Conservation (phyloP, 2,797 vertebrate species). For the Buphagus erythrorhynchus region DNA sequence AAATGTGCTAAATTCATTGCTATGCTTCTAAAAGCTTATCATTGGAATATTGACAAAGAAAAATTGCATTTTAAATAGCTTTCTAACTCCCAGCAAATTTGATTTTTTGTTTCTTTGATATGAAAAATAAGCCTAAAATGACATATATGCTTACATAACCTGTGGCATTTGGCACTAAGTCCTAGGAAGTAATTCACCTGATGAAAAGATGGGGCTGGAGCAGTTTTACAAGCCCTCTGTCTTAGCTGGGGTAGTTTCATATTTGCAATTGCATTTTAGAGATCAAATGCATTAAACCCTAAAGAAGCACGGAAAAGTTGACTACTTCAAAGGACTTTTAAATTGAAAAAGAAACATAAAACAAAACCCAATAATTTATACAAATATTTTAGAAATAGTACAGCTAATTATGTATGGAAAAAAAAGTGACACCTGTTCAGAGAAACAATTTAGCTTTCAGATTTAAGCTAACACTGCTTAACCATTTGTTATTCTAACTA, state of each 20-base stretch:
- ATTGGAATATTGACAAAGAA: neutral
- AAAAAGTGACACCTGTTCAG: slow-evolving; percentile 21
- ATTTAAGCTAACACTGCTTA: slow-evolving; percentile 1
- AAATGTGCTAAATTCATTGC: neutral
- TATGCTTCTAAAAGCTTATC: neutral
- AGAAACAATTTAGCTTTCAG: slow-evolving; percentile 27
- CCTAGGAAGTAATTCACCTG: neutral
- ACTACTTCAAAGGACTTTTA: slow-evolving; percentile 47
- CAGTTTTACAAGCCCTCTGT: neutral
- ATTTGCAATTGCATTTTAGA: slow-evolving; percentile 29
- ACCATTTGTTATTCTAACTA: slow-evolving; percentile 51
- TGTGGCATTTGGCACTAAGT: neutral
- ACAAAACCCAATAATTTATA: slow-evolving; percentile 26
- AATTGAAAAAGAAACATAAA: slow-evolving; percentile 53
- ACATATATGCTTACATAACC: neutral
- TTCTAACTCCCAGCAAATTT: neutral
- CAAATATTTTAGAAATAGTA: neutral
- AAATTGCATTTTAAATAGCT: neutral
- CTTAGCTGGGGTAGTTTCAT: neutral
- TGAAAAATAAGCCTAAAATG: neutral
- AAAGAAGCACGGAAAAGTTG: neutral
- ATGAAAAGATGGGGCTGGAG: neutral
- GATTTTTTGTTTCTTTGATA: neutral
- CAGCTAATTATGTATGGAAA: neutral
- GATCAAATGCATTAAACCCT: slow-evolving; percentile 53